Conservation (phyloP, 2,113 vertebrate species). For the Limnothrissa miodon region DNA sequence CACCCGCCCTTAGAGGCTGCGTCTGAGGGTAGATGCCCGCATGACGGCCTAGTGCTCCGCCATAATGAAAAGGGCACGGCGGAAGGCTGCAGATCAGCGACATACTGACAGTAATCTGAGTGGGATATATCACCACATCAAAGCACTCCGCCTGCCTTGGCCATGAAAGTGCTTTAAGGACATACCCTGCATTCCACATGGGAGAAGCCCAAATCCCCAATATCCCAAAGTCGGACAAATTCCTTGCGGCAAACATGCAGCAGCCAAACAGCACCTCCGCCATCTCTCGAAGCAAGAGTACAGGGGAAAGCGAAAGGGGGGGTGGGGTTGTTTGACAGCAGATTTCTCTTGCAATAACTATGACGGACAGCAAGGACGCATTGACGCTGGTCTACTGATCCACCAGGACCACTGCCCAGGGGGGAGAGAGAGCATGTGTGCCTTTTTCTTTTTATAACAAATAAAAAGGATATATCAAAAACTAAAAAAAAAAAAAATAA, state of each 20-base stretch:
- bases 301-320: background rate
- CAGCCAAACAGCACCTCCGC: background rate
- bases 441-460: too few relatives aligned
- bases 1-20: background rate
- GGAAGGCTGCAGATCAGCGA: slow-evolving; percentile 29
- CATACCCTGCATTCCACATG: background rate
- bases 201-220: slow-evolving; percentile 1
- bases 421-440: too few relatives aligned
- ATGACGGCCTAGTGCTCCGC: background rate
- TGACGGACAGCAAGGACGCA: background rate
- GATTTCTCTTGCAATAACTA: background rate
- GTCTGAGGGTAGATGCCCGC: background rate
- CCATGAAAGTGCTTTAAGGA: slow-evolving; percentile 30
- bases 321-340: background rate
- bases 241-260: background rate
- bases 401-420: background rate
- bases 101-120: slow-evolving; percentile 53
- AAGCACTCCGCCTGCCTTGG: slow-evolving; percentile 14
- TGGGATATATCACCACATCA: slow-evolving; percentile 41
- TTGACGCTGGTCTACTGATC: background rate
- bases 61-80: background rate
- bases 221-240: slow-evolving; percentile 3
- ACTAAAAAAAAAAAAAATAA: too few relatives aligned
- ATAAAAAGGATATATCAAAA: too few relatives aligned
- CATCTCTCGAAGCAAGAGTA: too few relatives aligned